Evolutionary conservation across 2,797 vertebrate species (phyloP), one percentile per base, ranked within the genome.

Genomic region (Brachyrhaphis roseni): DNA sequence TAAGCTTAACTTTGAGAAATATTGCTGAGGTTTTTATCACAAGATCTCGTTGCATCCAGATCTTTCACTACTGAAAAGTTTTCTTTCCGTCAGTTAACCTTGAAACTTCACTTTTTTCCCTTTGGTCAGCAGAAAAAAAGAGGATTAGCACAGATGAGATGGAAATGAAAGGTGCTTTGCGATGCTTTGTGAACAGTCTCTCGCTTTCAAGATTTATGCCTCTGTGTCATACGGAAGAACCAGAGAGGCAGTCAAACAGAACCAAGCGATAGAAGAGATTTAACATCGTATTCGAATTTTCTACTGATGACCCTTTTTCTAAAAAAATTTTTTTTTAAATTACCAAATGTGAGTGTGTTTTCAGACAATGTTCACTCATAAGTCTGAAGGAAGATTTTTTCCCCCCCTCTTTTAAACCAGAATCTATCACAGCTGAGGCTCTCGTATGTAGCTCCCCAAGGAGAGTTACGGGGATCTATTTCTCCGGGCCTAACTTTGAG

Each of bases 381-480:
- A 78, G 75, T 87, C 83, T 78, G 31, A 77, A 75, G 78, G 82
- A 91, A 72, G 71, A 36, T 1, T 73, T 77, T 57, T 72, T 77
- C 2, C 1, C 1, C 2, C 20, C 8, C 23, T 10, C 51, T 53
- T 26, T 53, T 53, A 53, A 55, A 80, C 73, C 71, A 85, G 83
- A 82, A 91, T 90, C 81, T 76, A 74, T 74, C 78, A 49, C 82
- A 81, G 81, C 85, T 84, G 34, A 79, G 77, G 59, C 87, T 90
- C 80, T 86, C 76, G 62, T 79, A 72, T 87, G 74, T 36, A 87
- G 85, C 76, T 92, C 91, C 92, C 93, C 84, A 79, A 87, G 90
- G 92, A 94, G 81, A 74, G 82, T 86, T 88, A 77, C 82, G 80
- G 85, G 83, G 85, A 90, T 93, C 80, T 84, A 71, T 90, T 89